A percentile compares a stretch with the other conserved stretches of the same genome.
phyloP scores from a whole-genome alignment of 2,113 vertebrate species.

The cattle (Bos taurus) region ARS-UCD2.0 NC_037330.1:80851001-80851500 shows the following conservation, averaged over 20 bases:
- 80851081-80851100: background rate
- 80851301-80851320: background rate
- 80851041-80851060: background rate
- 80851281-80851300: rapidly evolving
- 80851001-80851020: background rate
- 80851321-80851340: too few relatives aligned
- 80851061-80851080: background rate
- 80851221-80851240: background rate
- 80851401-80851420: background rate
- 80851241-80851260: rapidly evolving
- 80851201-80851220: background rate
- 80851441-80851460: background rate
- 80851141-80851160: background rate
- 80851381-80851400: background rate
- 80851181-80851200: background rate
- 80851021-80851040: background rate
- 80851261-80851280: background rate
- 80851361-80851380: background rate
- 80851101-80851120: background rate
- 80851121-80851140: background rate
- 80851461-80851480: background rate
- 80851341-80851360: background rate
- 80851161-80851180: background rate
- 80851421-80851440: background rate
- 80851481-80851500: background rate